Percentiles rank a stretch among this genome's conserved stretches.
phyloP scores from a whole-genome alignment of 1,140 invertebrate genomes.

The Trichoplusia ni region DNA sequence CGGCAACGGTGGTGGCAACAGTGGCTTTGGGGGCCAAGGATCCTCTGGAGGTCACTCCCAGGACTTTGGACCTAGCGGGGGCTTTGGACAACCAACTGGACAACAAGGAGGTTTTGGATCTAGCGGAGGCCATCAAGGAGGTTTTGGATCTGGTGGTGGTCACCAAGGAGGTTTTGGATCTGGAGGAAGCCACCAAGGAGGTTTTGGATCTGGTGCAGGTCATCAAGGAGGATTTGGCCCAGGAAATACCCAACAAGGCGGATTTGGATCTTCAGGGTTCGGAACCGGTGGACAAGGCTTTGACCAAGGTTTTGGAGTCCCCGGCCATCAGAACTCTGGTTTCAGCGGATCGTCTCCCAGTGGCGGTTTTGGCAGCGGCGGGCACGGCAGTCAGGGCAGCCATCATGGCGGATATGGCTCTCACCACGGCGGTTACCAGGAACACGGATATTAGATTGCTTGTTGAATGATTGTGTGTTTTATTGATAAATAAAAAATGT shows the following conservation, averaged over 20 bases:
- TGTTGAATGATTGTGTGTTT: background rate
- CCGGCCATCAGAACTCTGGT: background rate
- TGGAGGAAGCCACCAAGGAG: background rate
- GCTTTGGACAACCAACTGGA: no score
- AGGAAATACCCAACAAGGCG: no score
- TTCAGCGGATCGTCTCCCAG: background rate
- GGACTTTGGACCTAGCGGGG: no score
- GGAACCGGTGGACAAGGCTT: no score
- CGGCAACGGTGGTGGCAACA: no score
- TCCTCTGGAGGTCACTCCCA: no score
- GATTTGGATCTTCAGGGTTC: no score
- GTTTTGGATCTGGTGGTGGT: background rate
- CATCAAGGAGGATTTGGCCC: slow-evolving; percentile 1
- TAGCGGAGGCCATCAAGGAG: no score
- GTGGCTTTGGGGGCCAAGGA: no score
- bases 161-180: background rate
- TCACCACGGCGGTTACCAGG: slow-evolving; percentile 24
- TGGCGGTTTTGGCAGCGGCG: background rate
- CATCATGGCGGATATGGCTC: no score
- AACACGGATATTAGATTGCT: slow-evolving; percentile 27
- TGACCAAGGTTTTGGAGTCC: background rate
- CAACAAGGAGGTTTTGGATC: no score
- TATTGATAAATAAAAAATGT: no score
- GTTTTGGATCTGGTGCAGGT: background rate
- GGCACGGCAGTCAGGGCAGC: background rate